phyloP scores from a whole-genome alignment of 2,888 invertebrate species.

The Arctia plantaginis region DNA sequence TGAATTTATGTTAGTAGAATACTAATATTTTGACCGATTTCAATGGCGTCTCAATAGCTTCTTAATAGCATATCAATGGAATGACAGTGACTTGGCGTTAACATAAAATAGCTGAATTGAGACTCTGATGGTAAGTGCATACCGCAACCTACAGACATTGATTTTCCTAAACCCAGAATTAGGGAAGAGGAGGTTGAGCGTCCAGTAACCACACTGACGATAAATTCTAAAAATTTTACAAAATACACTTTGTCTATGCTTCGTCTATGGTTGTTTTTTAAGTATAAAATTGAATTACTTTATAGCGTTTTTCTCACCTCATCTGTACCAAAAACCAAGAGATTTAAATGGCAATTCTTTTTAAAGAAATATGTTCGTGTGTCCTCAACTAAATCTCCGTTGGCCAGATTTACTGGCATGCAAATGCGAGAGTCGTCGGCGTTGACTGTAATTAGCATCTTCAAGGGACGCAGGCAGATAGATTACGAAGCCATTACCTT shows the following conservation, averaged over 20 bases:
- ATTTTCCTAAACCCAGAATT: background rate
- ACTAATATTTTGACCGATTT: too few relatives aligned
- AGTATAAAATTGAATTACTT: background rate
- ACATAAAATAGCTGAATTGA: too few relatives aligned
- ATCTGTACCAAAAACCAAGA: conserved; percentile 27
- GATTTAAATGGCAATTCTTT: conserved; percentile 62
- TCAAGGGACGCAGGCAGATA: conserved; percentile 44
- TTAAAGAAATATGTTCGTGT: conserved; percentile 64
- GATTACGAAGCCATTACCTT: conserved; percentile 49
- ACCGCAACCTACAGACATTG: too few relatives aligned
- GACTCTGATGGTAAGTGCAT: too few relatives aligned
- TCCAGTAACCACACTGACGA: background rate
- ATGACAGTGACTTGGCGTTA: too few relatives aligned
- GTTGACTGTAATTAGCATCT: conserved; percentile 65
- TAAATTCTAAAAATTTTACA: background rate
- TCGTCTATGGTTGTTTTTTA: background rate
- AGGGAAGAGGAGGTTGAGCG: background rate
- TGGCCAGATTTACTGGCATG: conserved; percentile 65
- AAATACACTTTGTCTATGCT: background rate
- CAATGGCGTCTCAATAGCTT: too few relatives aligned
- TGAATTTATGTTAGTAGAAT: too few relatives aligned
- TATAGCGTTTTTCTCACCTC: conserved; percentile 12
- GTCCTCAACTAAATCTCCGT: conserved; percentile 61
- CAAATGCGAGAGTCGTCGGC: conserved; percentile 60
- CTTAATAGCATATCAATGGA: too few relatives aligned